A percentile compares a stretch with the other conserved stretches of the same genome.
phyloP scores from a whole-genome alignment of 2,888 invertebrate genomes.

The Himalopsyche kuldschensis region DNA sequence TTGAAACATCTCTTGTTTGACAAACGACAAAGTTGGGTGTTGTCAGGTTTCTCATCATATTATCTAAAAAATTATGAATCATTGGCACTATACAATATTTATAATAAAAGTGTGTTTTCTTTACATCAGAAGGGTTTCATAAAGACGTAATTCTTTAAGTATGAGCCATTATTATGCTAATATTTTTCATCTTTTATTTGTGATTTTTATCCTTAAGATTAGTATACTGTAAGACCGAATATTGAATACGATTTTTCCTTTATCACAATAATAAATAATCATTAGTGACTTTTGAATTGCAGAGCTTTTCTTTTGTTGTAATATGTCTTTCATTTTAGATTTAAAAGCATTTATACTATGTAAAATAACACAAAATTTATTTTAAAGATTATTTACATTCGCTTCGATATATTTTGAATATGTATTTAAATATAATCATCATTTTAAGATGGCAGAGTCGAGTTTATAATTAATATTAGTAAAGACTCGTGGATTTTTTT shows the following conservation, averaged over 20 bases:
- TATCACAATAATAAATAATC: not conserved
- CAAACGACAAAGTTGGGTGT: too few relatives aligned
- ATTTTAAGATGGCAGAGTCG: not conserved
- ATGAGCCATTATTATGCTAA: not conserved
- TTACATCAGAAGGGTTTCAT: not conserved
- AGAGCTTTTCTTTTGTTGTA: not conserved
- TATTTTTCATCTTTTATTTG: not conserved
- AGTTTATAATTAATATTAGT: not conserved
- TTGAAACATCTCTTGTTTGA: too few relatives aligned
- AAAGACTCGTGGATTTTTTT: slow-evolving; percentile 23
- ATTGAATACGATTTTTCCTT: not conserved
- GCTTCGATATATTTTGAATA: not conserved
- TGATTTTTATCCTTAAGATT: not conserved
- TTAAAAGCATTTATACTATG: not conserved
- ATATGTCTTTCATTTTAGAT: not conserved
- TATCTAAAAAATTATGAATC: not conserved
- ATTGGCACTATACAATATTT: not conserved
- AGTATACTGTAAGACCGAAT: not conserved
- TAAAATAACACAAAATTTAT: not conserved
- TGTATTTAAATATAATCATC: not conserved
- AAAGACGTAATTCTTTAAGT: not conserved
- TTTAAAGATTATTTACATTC: not conserved
- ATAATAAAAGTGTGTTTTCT: not conserved
- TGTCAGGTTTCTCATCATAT: too few relatives aligned
- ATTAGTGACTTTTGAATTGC: not conserved